Evolutionary conservation across 2,797 vertebrate genomes (phyloP).

Genomic region (Carapus acus): DNA sequence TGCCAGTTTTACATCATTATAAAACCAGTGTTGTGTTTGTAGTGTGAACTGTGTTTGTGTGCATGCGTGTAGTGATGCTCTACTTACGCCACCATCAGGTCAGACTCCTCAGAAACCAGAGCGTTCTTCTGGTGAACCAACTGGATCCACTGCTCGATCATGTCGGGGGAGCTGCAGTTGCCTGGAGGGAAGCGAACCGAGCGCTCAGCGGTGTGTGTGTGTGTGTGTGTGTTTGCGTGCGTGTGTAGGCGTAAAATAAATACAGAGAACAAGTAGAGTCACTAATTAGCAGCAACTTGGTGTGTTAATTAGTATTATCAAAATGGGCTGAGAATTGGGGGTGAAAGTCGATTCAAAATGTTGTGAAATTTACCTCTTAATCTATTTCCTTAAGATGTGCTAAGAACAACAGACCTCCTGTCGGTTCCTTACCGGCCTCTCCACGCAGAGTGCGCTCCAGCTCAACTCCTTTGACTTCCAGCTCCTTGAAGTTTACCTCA

Average conservation of each 20-base stretch:
- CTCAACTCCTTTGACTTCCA: constrained; percentile 81
- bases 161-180: constrained; percentile 55
- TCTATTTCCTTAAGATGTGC: too few species aligned
- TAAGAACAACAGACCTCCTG: too few species aligned
- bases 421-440: constrained; percentile 70
- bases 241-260: background rate
- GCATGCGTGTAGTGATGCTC: background rate
- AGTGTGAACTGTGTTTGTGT: background rate
- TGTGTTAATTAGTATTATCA: background rate
- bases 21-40: constrained; percentile 24
- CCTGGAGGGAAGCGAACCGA: constrained; percentile 42
- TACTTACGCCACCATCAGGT: constrained; percentile 92
- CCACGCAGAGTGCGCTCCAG: constrained; percentile 78
- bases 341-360: too few species aligned
- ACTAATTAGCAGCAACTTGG: background rate
- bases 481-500: constrained; percentile 81
- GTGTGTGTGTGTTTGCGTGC: too few species aligned
- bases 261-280: background rate
- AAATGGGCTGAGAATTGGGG: too few species aligned
- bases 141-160: constrained; percentile 83
- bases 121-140: constrained; percentile 88
- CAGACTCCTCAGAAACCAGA: constrained; percentile 85
- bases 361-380: too few species aligned
- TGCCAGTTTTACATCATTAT: constrained; percentile 10
- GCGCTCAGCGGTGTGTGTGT: background rate